Evolutionary conservation across 2,113 vertebrate genomes (phyloP).

Genomic region (Megaptera novaeangliae): DNA sequence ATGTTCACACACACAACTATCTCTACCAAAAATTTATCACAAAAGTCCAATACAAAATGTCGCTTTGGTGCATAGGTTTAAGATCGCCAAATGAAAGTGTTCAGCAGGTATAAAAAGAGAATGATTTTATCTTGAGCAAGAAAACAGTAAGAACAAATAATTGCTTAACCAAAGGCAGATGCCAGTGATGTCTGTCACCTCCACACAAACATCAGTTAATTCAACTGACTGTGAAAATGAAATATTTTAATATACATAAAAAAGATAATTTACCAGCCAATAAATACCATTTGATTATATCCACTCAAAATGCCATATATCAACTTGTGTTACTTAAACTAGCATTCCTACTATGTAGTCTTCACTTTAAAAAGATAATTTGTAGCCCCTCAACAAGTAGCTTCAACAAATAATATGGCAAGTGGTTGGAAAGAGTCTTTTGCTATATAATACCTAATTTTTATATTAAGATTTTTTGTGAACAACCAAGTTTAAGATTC

Average conservation of each 20-base stretch:
- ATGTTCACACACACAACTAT: constrained; percentile 46
- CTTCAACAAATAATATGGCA: constrained; percentile 21
- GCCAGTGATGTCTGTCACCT: neutral
- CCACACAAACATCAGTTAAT: constrained; percentile 47
- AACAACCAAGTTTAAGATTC: neutral
- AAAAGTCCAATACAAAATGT: constrained; percentile 75
- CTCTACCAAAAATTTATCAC: constrained; percentile 74
- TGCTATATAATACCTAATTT: neutral
- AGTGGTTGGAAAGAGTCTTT: neutral
- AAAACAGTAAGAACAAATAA: constrained; percentile 64
- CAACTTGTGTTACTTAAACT: neutral
- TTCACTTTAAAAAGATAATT: neutral
- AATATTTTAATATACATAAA: neutral
- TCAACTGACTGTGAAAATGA: constrained; percentile 29
- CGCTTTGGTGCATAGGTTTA: constrained; percentile 71
- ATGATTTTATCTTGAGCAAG: constrained; percentile 76
- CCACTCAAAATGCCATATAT: constrained; percentile 68
- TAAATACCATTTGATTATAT: constrained; percentile 67
- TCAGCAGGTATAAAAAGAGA: constrained; percentile 74
- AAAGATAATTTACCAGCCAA: neutral
- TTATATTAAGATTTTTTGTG: neutral
- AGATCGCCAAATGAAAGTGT: constrained; percentile 75
- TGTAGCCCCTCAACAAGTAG: neutral
- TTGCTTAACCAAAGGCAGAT: constrained; percentile 36
- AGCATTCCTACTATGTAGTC: constrained; percentile 20